phyloP scores from a whole-genome alignment of 2,888 invertebrate genomes.

The Calliscelio sp. region DNA sequence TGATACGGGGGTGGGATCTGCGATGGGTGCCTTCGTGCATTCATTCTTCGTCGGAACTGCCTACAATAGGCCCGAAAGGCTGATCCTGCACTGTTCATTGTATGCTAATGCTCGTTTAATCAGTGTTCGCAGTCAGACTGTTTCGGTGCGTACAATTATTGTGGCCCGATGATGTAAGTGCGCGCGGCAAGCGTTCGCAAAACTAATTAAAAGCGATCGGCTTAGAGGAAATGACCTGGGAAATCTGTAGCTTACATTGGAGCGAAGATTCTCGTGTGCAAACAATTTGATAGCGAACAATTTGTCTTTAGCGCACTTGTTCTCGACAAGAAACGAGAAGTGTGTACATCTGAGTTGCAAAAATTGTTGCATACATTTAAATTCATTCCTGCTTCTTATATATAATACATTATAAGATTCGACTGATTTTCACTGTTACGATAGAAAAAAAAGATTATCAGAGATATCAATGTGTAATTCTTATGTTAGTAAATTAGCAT shows the following conservation, averaged over 20 bases:
- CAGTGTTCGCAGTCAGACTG: conserved; percentile 76
- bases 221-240: conserved; percentile 67
- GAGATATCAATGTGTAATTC: too few species aligned
- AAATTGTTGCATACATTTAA: too few species aligned
- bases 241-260: conserved; percentile 48
- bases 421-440: too few species aligned
- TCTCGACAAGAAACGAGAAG: background rate
- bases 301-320: conserved; percentile 38
- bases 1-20: conserved; percentile 82
- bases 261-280: conserved; percentile 40
- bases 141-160: conserved; percentile 74
- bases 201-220: conserved; percentile 78
- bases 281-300: conserved; percentile 58
- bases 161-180: conserved; percentile 73
- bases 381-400: too few species aligned
- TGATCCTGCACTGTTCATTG: conserved; percentile 77
- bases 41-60: conserved; percentile 68
- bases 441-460: too few species aligned
- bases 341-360: too few species aligned
- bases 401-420: too few species aligned
- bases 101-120: conserved; percentile 78
- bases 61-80: conserved; percentile 76
- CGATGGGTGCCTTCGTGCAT: conserved; percentile 80
- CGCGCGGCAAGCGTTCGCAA: conserved; percentile 71
- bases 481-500: too few species aligned